phyloP scores from a whole-genome alignment of 2,113 vertebrate species.

The Sakesphorus luctuosus region DNA sequence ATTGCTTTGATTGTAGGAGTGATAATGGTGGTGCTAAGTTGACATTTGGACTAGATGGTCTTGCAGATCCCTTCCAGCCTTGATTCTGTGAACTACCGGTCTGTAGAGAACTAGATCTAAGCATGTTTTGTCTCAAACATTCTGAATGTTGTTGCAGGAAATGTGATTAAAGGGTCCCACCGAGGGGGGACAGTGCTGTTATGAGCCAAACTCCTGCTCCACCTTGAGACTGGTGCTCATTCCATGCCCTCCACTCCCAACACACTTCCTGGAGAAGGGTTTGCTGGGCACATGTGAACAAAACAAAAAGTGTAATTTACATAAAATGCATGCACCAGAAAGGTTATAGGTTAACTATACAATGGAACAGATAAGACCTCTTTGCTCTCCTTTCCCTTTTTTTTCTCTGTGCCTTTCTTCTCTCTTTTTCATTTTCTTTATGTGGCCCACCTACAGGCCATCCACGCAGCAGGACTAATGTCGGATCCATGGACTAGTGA shows the following conservation, averaged over 20 bases:
- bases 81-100: neutral
- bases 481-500: neutral
- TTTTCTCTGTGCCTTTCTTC: neutral
- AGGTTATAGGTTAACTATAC: neutral
- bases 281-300: neutral
- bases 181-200: neutral
- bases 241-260: accelerated
- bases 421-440: neutral
- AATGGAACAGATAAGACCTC: neutral
- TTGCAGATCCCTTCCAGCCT: neutral
- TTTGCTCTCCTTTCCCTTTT: neutral
- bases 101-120: neutral
- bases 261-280: neutral
- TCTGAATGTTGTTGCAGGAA: neutral
- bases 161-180: too few relatives aligned
- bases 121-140: neutral
- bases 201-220: neutral
- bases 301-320: neutral
- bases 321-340: neutral
- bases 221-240: accelerated
- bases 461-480: neutral
- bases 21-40: neutral
- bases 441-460: neutral
- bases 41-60: neutral
- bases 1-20: neutral